A percentile compares a stretch with the other conserved stretches of the same genome.
Evolutionary conservation across 2,797 vertebrate species (phyloP).

Genomic region (Poeciliopsis turneri): DNA sequence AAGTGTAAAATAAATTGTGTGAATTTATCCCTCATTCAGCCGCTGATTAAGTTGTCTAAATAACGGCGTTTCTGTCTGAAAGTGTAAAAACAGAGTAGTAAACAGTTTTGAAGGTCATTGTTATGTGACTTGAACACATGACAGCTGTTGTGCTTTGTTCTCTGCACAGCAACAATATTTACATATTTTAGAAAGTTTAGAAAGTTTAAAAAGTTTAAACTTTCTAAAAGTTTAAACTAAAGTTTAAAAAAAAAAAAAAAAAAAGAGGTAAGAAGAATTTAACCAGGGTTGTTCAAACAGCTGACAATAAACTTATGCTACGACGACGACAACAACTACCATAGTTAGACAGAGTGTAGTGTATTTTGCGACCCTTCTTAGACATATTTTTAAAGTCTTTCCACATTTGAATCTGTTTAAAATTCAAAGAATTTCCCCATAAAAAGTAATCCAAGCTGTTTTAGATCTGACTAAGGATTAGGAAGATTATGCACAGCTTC

Average conservation of each 20-base stretch:
- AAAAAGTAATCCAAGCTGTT: neutral
- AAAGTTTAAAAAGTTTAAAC: neutral
- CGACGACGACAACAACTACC: neutral
- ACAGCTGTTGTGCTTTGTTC: neutral
- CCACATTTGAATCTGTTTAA: neutral
- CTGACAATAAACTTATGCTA: neutral
- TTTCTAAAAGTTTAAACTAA: too few relatives aligned
- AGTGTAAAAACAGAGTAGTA: neutral
- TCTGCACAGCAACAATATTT: neutral
- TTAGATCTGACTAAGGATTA: neutral
- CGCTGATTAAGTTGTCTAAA: neutral
- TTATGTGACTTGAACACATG: neutral
- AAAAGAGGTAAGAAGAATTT: neutral
- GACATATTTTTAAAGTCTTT: neutral
- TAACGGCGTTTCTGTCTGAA: neutral
- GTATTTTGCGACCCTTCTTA: neutral
- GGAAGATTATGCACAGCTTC: neutral
- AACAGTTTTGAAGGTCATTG: neutral
- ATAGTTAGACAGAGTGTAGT: neutral
- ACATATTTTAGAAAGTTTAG: neutral
- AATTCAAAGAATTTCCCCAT: neutral
- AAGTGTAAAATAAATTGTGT: neutral
- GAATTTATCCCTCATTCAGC: neutral
- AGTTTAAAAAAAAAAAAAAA: neutral
- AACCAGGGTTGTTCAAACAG: neutral